phyloP scores from a whole-genome alignment of 35 echinoderm and acorn worm species.

The Ptychodera flava region DNA sequence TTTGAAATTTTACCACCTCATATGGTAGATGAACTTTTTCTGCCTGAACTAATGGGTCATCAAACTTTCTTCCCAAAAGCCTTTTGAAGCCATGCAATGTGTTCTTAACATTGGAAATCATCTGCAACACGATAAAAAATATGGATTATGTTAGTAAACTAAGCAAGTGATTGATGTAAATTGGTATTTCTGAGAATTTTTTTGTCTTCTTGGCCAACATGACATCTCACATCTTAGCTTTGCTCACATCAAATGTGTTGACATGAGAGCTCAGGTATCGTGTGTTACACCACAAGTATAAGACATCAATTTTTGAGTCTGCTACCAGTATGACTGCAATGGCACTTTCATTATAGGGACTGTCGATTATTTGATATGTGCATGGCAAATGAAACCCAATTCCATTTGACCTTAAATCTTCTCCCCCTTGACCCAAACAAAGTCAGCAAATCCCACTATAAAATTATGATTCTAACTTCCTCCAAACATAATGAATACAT shows the following conservation, averaged over 20 bases:
- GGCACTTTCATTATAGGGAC: too few species aligned
- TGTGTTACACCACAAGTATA: neutral
- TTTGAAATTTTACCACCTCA: slow-evolving; percentile 28
- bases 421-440: too few species aligned
- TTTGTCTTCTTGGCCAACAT: neutral
- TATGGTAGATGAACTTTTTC: slow-evolving; percentile 55
- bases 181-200: neutral
- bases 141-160: neutral
- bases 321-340: too few species aligned
- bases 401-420: too few species aligned
- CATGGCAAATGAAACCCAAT: too few species aligned
- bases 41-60: slow-evolving; percentile 60
- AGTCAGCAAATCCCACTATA: too few species aligned
- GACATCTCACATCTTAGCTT: slow-evolving; percentile 13
- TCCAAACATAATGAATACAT: too few species aligned
- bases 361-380: too few species aligned
- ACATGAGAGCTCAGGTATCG: neutral
- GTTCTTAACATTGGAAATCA: slow-evolving; percentile 79
- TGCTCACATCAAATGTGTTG: neutral
- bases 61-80: slow-evolving; percentile 61
- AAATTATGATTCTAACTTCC: too few species aligned
- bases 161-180: neutral
- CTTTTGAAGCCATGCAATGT: slow-evolving; percentile 81
- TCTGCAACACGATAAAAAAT: slow-evolving; percentile 29
- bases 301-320: too few species aligned